Base-by-base conservation (phyloP, 2,113 vertebrate species). In the Desmodus rotundus region DNA sequence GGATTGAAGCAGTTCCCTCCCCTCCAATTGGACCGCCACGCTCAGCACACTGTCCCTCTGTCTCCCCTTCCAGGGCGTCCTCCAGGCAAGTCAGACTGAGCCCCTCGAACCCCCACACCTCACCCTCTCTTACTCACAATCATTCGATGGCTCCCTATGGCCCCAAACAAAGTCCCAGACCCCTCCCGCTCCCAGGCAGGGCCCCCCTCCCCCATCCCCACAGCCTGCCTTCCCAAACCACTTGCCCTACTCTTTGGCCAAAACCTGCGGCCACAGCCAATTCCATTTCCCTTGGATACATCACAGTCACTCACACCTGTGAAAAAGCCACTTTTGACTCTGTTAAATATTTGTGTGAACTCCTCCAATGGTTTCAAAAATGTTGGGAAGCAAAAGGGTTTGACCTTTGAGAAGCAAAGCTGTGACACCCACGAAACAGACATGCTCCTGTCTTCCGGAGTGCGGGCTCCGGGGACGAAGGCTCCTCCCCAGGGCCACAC, bases 361-460 rank as follows among this genome's bases (percentile, higher is more conserved):
- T 77, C 24, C 50, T 47, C 31, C 17, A 5, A 38, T 22, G 3
- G 22, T 56, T 88, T 85, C 33, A 36, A 74, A 85, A 84, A 26
- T 7, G 22, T 58, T 28, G 56, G 31, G 56, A n/a, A 74, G 26
- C 38, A 84, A 74, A 87, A 52, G 77, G n/a, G n/a, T 26, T 84
- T 52, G 26, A 16, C 38, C 2, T 90, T 58, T 38, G 33, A 80
- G 58, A 93, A 68, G 77, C 38, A 0, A 0, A 36, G 14, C 36
- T 36, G 20, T 63, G 61, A 72, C 61, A 31, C 24, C 16, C 58
- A 38, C 26, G 4, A 3, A 19, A 8, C 58, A 54, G 22, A 38
- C 15, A n/a, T 0, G 28, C 26, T 26, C 47, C 12, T 5, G 4
- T 31, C n/a, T 67, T 50, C 4, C 1, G 2, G 4, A 2, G 28